Conservation (phyloP, 2,113 vertebrate species). For the Grus americana region DNA sequence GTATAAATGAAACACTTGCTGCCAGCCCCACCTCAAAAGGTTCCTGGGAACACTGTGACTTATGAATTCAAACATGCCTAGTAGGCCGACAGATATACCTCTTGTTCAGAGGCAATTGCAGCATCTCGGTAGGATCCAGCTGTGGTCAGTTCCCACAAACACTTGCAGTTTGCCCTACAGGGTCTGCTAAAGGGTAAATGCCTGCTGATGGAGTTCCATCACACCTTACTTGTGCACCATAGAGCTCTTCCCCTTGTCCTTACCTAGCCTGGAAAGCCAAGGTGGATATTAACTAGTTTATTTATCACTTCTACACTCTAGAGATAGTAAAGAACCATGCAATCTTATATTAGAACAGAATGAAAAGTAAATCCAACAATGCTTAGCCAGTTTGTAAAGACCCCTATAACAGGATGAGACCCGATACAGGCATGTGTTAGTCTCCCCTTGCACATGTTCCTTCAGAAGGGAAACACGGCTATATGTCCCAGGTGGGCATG, state of each 20-base stretch:
- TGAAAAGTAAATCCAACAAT: neutral
- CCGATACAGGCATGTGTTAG: accelerated
- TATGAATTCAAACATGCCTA: neutral
- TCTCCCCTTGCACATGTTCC: neutral
- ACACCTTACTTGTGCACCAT: neutral
- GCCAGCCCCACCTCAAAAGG: neutral
- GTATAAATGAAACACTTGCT: neutral
- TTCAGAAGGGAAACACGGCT: neutral
- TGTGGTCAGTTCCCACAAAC: neutral
- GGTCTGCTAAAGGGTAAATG: neutral
- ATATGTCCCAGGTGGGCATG: accelerated
- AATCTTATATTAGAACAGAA: neutral
- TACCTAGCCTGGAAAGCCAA: neutral
- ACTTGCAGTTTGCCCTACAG: neutral
- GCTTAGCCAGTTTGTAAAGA: neutral
- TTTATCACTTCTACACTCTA: neutral
- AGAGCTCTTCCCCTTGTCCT: neutral
- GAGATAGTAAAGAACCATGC: neutral
- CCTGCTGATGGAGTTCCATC: neutral
- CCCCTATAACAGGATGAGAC: neutral
- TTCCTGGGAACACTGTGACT: neutral
- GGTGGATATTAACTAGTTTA: neutral
- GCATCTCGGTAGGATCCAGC: neutral
- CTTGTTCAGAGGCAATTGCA: neutral
- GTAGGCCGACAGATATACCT: neutral